Evolutionary conservation across 1,140 invertebrate species (phyloP), one percentile per base, ranked within the genome.

Genomic region (honey bee (Apis mellifera)): DNA sequence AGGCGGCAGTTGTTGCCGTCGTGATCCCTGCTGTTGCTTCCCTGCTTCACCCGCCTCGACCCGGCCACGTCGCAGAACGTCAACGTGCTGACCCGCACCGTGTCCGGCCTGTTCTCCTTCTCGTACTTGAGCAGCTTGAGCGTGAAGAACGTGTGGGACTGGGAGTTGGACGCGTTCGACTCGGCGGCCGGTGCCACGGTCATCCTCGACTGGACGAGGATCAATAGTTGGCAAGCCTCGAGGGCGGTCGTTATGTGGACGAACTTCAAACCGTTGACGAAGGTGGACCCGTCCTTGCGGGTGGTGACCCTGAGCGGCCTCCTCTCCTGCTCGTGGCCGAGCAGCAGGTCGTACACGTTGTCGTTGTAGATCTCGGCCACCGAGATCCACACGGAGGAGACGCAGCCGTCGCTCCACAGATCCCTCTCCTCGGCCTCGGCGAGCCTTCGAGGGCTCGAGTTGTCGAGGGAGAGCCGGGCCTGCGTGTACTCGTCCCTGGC

Each of bases 311-410:
- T 95, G 23, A 96, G 90, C 83, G 86, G 90, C 90, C 93, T 91
- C 81, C 75, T 92, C 76, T 88, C 92, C 52, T 79, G 42, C 50
- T 93, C 84, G 32, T 91, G 84, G 8, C 84, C 75, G 17, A 55
- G 95, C 48, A 99, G 90, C 17, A 99, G 92, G 94, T 99, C 98
- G 92, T 97, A 98, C 15, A 99, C 95, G 19, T 95, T 95, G 90
- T 99, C 98, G 94, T 99, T 99, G 91, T 99, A 99, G 73, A 99
- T 97, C 93, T 99, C 98, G 5, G 96, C 96, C 93, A 98, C 98
- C 15, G 97, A 98, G 21, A 99, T 95, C 97, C 98, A 98, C 12
- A 98, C 94, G 70, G 86, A 90, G 83, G 87, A 94, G 79, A 92
- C 89, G 15, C 69, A 86, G 23, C 71, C 85, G 13, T 64, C 85